Percentiles rank a stretch among this genome's conserved stretches.
These are phyloP conservation scores for Serranus cabrilla DNA, from an alignment of 2,797 vertebrate genomes.

Conservation along the genomic window DNA sequence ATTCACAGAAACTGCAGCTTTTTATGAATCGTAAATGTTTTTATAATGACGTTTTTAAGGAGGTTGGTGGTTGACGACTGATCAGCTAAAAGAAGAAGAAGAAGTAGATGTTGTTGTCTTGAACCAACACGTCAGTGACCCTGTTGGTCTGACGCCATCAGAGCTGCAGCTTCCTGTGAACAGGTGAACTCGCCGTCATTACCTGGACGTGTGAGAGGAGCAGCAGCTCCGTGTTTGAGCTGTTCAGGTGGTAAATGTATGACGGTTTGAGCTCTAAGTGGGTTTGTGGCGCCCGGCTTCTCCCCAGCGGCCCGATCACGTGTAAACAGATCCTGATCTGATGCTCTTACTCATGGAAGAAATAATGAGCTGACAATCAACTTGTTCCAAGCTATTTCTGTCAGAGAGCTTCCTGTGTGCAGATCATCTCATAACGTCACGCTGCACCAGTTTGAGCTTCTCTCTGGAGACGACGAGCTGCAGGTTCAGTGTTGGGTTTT, in stretches of 20 bases:
- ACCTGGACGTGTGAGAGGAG: no score
- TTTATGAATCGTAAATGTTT: no score
- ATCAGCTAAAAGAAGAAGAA: no score
- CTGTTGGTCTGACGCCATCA: no score
- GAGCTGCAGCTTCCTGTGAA: no score
- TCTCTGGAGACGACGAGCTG: background rate
- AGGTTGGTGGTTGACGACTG: no score
- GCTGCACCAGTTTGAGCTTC: constrained; percentile 1
- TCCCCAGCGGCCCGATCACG: constrained; percentile 34
- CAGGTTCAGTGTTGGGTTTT: background rate
- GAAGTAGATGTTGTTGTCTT: no score
- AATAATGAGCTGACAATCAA: constrained; percentile 15
- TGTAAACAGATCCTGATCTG: constrained; percentile 22
- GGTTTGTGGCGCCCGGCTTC: constrained; percentile 45
- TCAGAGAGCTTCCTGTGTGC: constrained; percentile 28
- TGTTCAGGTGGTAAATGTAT: constrained; percentile 49
- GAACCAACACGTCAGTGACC: no score
- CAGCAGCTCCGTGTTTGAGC: constrained; percentile 36
- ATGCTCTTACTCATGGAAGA: background rate
- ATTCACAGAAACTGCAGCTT: no score
- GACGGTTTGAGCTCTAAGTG: constrained; percentile 60
- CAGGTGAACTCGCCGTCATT: no score
- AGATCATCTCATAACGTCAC: background rate
- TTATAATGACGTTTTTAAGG: no score
- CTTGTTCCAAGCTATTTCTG: constrained; percentile 21